Conservation (phyloP, 2,888 invertebrate genomes). For the Apeira syringaria region DNA sequence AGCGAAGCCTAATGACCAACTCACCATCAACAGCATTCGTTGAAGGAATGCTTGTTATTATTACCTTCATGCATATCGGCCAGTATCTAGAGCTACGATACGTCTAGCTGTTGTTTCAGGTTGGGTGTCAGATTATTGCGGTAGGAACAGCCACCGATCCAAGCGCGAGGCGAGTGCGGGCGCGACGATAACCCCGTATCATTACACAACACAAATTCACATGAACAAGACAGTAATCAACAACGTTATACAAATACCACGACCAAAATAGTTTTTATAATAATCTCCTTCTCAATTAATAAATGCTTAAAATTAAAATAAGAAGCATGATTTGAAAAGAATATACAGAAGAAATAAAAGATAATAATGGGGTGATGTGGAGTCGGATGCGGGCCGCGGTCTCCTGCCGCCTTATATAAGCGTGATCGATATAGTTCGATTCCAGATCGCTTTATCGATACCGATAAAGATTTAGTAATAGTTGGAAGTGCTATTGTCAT, state of each 20-base stretch:
- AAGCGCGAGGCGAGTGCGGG: conserved; percentile 79
- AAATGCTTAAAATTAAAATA: conserved; percentile 63
- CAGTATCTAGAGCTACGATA: conserved; percentile 72
- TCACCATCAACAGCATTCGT: conserved; percentile 76
- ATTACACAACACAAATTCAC: conserved; percentile 83
- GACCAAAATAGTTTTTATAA: conserved; percentile 82
- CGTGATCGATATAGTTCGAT: conserved; percentile 29
- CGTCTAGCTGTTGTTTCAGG: conserved; percentile 62
- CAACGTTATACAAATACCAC: conserved; percentile 67
- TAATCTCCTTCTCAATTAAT: conserved; percentile 49
- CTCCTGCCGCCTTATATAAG: conserved; percentile 32
- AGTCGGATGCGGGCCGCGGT: conserved; percentile 67
- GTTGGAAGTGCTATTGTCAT: conserved; percentile 24
- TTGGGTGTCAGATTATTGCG: conserved; percentile 66
- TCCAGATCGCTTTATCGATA: conserved; percentile 21
- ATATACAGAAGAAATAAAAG: conserved; percentile 41
- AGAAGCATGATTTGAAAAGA: conserved; percentile 66
- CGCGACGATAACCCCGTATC: conserved; percentile 66
- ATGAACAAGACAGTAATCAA: conserved; percentile 79
- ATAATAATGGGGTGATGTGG: conserved; percentile 50
- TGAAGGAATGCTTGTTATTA: conserved; percentile 70
- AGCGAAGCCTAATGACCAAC: conserved; percentile 67
- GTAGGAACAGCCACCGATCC: conserved; percentile 64
- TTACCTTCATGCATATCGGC: conserved; percentile 72
- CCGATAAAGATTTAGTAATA: conserved; percentile 11